Base-by-base conservation (phyloP, 2,888 invertebrate species). In the Hypena proboscidalis region DNA sequence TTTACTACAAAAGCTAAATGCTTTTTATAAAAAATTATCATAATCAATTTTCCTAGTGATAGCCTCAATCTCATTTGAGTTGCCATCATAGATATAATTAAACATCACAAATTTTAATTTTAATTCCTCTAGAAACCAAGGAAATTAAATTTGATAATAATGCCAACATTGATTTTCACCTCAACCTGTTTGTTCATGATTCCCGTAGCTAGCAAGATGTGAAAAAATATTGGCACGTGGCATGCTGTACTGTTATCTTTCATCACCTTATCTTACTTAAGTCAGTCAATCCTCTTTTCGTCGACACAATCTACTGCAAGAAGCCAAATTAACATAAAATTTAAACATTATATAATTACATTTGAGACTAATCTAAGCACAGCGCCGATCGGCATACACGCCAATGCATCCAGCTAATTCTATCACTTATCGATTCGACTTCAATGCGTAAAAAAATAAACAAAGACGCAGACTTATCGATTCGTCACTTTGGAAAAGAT, bases 401-500 rank as follows among this genome's bases (percentile, higher is more conserved):
- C 79, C 73, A 71, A 71, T 72, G 75, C 80, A 76, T 74, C 69
- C 77, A 70, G 75, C 74, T 79, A 75, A 77, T 65, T 67, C 72
- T 74, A 72, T 67, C 71, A 71, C 71, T 77, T 67, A 73, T 73
- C 71, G 64, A 71, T 73, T 77, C 69, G 71, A 80, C 75, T 75
- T 74, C 71, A 73, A 80, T 70, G 76, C 79, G 71, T 81, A 74
- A 80, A 79, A 79, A 80, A 80, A 64, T 68, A 71, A 78, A 82
- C 80, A 83, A 81, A 85, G 80, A 84, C 79, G 77, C 89, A 89
- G 88, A 88, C 89, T 89, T 87, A 85, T 86, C 80, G 75, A 85
- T 86, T 87, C 83, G 83, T 88, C 85, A 86, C 89, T 88, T 88
- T 90, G 87, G 87, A 85, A 90, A 87, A 82, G 76, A 84, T 71